A percentile compares a stretch with the other conserved stretches of the same genome.
Conservation (phyloP, 2,113 vertebrate genomes). For the Apteryx mantelli region DNA sequence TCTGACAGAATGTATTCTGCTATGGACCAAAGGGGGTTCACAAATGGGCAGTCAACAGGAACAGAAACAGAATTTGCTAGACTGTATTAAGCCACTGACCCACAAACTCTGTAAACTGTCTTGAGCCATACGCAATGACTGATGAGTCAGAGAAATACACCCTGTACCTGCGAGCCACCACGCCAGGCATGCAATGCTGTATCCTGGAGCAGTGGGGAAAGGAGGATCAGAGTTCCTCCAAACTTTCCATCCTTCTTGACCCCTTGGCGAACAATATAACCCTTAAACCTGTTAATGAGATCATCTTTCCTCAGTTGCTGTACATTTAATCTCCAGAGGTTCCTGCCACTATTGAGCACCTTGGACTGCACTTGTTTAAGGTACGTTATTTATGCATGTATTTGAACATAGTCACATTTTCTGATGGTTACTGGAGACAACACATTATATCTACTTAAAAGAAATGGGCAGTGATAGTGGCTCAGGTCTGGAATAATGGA, state of each 20-base stretch:
- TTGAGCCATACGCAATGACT: neutral
- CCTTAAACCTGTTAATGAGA: neutral
- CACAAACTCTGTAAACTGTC: neutral
- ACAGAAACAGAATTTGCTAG: neutral
- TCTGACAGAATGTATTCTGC: neutral
- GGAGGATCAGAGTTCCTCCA: neutral
- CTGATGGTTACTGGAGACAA: neutral
- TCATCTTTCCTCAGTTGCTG: neutral
- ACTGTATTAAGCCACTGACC: neutral
- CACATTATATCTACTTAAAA: neutral
- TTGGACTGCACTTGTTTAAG: fast-evolving
- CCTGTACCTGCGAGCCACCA: neutral
- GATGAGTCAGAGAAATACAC: neutral
- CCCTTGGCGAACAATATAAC: neutral
- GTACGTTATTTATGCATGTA: no score
- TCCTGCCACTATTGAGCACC: neutral
- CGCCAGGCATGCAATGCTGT: fast-evolving
- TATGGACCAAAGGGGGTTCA: neutral
- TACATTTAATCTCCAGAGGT: neutral
- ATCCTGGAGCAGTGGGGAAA: neutral
- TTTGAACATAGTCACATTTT: neutral
- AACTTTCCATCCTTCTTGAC: neutral
- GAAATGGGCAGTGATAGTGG: neutral
- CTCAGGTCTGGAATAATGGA: neutral
- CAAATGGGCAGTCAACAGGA: neutral